A percentile compares a stretch with the other conserved stretches of the same genome.
phyloP scores from a whole-genome alignment of 2,888 invertebrate genomes.

The Leptinotarsa haldemani region DNA sequence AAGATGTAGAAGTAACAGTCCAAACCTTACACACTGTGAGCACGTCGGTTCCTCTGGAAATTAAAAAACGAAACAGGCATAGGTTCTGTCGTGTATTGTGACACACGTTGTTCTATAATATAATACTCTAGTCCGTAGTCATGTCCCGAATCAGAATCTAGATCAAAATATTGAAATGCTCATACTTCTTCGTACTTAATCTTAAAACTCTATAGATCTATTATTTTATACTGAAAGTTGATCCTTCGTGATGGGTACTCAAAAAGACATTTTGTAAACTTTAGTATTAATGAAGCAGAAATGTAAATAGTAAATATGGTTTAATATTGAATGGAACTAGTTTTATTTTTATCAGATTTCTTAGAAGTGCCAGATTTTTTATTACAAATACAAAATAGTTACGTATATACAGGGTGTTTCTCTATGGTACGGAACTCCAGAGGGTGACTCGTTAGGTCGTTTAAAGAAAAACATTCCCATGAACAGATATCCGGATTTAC shows the following conservation, averaged over 20 bases:
- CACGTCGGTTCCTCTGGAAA: constrained; percentile 67
- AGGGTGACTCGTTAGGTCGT: no score
- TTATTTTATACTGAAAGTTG: constrained; percentile 40
- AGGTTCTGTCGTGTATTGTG: constrained; percentile 66
- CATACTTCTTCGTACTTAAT: constrained; percentile 31
- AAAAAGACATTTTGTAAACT: constrained; percentile 55
- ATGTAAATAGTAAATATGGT: constrained; percentile 50
- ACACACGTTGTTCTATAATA: constrained; percentile 51
- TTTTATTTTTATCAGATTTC: no score
- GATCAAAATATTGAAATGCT: constrained; percentile 41
- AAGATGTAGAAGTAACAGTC: constrained; percentile 90
- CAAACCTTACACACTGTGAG: constrained; percentile 77
- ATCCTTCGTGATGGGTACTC: constrained; percentile 41
- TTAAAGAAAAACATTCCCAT: no score
- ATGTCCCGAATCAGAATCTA: constrained; percentile 31
- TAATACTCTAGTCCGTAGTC: neutral
- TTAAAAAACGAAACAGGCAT: constrained; percentile 61
- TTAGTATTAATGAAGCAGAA: constrained; percentile 52
- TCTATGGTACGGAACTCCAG: no score
- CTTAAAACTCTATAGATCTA: constrained; percentile 31
- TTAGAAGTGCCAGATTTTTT: no score
- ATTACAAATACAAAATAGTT: no score
- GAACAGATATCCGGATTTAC: no score
- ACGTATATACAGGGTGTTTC: no score
- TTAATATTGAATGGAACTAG: neutral